Evolutionary conservation across 2,113 vertebrate species (phyloP).

Genomic region (Phylloscopus trochiloides): DNA sequence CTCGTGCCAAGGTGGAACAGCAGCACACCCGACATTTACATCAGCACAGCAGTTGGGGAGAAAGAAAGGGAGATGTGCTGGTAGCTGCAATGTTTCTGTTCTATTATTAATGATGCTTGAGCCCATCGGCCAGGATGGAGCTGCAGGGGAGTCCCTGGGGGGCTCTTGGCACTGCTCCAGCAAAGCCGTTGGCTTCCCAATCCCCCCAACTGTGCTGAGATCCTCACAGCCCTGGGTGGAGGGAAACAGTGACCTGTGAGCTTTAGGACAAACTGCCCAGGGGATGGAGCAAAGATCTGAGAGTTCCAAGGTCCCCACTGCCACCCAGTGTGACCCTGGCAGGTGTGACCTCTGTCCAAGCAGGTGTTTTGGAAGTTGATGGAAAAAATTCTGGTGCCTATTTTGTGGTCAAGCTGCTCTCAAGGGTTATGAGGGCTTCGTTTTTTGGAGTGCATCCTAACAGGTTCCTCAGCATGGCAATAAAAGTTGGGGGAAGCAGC

Average conservation of each 20-base stretch:
- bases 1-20: not conserved
- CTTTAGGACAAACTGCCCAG: not conserved
- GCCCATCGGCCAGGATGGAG: not conserved
- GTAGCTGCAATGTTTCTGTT: not conserved
- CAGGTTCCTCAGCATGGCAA: rapidly evolving
- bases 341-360: not conserved
- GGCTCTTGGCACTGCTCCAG: not conserved
- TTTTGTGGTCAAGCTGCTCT: not conserved
- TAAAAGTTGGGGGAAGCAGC: not conserved
- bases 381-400: not conserved
- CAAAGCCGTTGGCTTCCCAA: not conserved
- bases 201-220: rapidly evolving
- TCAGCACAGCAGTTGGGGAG: rapidly evolving
- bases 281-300: not conserved
- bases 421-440: not conserved
- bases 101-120: not conserved
- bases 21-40: not conserved
- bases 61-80: not conserved
- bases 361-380: rapidly evolving
- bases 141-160: rapidly evolving
- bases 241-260: not conserved
- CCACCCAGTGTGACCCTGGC: not conserved
- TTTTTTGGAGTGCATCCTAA: not conserved
- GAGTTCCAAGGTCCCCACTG: not conserved
- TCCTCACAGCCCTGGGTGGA: not conserved